These are phyloP conservation scores for Isichthys henryi DNA, from an alignment of 2,113 vertebrate species.

Conservation along the genomic window DNA sequence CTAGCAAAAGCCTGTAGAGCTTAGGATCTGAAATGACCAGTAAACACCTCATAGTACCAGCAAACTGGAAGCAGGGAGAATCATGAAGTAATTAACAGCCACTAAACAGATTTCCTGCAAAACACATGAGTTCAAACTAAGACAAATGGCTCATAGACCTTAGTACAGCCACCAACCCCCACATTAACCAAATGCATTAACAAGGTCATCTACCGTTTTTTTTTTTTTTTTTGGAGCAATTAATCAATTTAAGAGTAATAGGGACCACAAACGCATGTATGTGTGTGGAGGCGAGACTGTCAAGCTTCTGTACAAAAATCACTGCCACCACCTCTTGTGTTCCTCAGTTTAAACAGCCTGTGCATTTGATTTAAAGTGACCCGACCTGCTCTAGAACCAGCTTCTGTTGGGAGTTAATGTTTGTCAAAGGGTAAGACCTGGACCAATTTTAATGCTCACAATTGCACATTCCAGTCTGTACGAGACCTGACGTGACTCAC, in stretches of 20 bases:
- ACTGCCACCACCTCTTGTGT: background rate
- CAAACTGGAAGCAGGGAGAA: background rate
- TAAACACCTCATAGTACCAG: background rate
- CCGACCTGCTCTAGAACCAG: background rate
- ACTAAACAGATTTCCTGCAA: background rate
- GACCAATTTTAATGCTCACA: background rate
- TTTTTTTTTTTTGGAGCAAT: background rate
- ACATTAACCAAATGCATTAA: background rate
- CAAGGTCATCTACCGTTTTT: background rate
- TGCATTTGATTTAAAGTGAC: background rate
- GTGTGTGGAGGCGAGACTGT: background rate
- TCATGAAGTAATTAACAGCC: background rate
- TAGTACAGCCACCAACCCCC: background rate
- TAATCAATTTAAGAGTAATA: background rate
- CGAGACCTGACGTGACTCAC: background rate
- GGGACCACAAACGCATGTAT: background rate
- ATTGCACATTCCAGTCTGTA: background rate
- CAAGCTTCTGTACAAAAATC: background rate
- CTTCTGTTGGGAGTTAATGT: background rate
- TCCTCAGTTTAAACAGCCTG: background rate
- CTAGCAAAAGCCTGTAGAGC: background rate
- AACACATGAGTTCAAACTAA: background rate
- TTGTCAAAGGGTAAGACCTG: background rate
- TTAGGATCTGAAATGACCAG: background rate
- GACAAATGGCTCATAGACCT: background rate